Evolutionary conservation across 1,140 invertebrate species (phyloP).

Genomic region (Idris sp.): DNA sequence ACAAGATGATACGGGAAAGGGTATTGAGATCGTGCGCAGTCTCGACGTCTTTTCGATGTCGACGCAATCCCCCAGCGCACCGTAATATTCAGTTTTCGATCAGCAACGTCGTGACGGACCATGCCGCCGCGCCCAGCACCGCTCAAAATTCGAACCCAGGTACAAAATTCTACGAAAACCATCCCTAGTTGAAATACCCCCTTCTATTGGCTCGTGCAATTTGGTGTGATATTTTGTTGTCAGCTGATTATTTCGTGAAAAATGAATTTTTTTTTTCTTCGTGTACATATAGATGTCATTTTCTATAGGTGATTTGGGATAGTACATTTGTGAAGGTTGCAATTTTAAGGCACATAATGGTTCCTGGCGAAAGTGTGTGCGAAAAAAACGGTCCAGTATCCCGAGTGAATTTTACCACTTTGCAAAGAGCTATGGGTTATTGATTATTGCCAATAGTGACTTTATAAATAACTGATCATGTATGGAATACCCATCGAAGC

Average conservation of each 20-base stretch:
- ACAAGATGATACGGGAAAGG: constrained; percentile 45
- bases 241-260: too few species aligned
- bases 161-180: too few species aligned
- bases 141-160: constrained; percentile 73
- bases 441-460: constrained; percentile 76
- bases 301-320: too few species aligned
- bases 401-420: constrained; percentile 58
- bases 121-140: constrained; percentile 76
- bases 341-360: too few species aligned
- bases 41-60: constrained; percentile 73
- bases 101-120: constrained; percentile 76
- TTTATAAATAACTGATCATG: constrained; percentile 77
- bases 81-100: constrained; percentile 73
- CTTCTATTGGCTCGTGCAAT: too few species aligned
- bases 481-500: constrained; percentile 64
- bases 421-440: constrained; percentile 72
- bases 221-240: too few species aligned
- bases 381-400: constrained; percentile 29
- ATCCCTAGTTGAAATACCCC: too few species aligned
- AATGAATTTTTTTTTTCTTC: too few species aligned
- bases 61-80: constrained; percentile 73
- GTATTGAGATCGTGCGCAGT: constrained; percentile 60
- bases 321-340: too few species aligned
- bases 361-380: not conserved
- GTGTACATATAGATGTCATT: too few species aligned